Conservation (phyloP, 2,888 invertebrate species). For the Eulithis prunata region DNA sequence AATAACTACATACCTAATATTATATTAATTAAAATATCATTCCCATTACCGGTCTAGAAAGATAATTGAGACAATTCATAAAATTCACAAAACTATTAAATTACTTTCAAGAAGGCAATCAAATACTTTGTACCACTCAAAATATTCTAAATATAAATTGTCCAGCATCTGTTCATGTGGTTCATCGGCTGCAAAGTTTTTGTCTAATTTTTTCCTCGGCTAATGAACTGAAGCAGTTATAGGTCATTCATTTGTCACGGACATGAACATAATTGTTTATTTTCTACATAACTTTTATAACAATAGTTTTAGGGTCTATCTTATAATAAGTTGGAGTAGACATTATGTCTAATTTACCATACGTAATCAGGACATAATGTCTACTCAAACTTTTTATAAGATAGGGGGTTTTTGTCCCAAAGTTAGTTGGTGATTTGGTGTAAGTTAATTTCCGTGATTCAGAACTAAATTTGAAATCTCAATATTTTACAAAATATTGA, state of each 20-base stretch:
- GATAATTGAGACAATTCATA: neutral
- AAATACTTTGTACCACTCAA: neutral
- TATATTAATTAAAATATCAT: neutral
- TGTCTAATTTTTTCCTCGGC: slow-evolving; percentile 19
- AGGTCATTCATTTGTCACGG: slow-evolving; percentile 24
- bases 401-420: too few relatives aligned
- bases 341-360: too few relatives aligned
- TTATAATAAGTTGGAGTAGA: too few relatives aligned
- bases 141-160: slow-evolving; percentile 10
- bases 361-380: too few relatives aligned
- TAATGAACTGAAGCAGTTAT: slow-evolving; percentile 26
- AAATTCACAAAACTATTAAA: neutral
- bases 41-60: neutral
- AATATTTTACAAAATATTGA: too few relatives aligned
- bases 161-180: slow-evolving; percentile 21
- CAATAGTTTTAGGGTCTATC: neutral
- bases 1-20: neutral
- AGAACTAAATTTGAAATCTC: too few relatives aligned
- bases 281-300: slow-evolving; percentile 10
- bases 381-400: too few relatives aligned
- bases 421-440: too few relatives aligned
- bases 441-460: too few relatives aligned
- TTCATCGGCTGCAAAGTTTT: slow-evolving; percentile 6
- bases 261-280: slow-evolving; percentile 10
- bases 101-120: neutral